phyloP scores from a whole-genome alignment of 1,140 invertebrate genomes.

The Phenacoccus solenopsis region DNA sequence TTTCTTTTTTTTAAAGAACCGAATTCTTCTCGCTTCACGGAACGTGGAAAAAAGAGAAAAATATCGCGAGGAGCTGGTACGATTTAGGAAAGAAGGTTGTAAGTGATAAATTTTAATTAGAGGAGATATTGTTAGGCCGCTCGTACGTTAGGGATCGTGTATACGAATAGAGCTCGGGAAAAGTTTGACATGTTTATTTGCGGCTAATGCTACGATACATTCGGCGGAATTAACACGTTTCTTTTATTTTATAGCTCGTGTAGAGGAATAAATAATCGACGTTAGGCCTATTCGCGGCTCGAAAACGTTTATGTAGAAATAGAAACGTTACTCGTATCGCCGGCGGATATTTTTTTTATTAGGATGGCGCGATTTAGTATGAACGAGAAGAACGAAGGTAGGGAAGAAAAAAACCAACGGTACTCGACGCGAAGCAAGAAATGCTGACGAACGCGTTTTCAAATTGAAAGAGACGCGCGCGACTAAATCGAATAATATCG shows the following conservation, averaged over 20 bases:
- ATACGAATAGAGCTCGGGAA: background rate
- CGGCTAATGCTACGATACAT: background rate
- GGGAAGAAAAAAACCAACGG: too few relatives aligned
- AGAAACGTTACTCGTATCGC: too few relatives aligned
- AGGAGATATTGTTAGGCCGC: too few relatives aligned
- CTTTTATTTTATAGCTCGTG: background rate
- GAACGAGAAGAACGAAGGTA: too few relatives aligned
- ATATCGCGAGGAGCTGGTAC: background rate
- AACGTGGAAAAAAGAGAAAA: too few relatives aligned
- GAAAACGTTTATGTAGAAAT: too few relatives aligned
- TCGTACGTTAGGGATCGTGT: background rate
- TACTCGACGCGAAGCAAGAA: background rate
- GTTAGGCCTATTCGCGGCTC: background rate
- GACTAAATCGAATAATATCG: background rate
- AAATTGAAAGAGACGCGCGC: background rate
- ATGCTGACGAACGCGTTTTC: background rate
- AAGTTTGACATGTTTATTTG: conserved; percentile 3
- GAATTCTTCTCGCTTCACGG: too few relatives aligned
- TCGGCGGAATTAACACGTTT: conserved; percentile 1
- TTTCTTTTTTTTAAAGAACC: too few relatives aligned
- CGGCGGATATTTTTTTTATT: background rate
- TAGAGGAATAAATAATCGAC: background rate
- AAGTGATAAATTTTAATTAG: conserved; percentile 3
- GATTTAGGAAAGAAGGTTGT: too few relatives aligned
- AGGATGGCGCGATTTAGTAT: background rate